A percentile compares a stretch with the other conserved stretches of the same genome.
Evolutionary conservation across 2,888 invertebrate species (phyloP).

Genomic region (Oscheius myriophilus): DNA sequence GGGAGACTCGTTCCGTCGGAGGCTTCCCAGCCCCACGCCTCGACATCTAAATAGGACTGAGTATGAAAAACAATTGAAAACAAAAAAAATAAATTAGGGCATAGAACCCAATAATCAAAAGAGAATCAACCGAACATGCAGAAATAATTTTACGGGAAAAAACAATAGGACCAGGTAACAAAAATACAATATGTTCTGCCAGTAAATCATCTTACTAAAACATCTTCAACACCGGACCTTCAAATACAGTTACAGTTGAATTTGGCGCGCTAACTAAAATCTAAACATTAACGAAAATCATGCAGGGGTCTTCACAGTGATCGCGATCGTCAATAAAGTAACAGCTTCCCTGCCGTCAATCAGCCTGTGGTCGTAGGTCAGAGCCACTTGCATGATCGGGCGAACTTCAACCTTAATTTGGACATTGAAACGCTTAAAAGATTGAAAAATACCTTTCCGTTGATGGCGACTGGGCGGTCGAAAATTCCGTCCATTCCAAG

Average conservation of each 20-base stretch:
- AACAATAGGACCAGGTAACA: too few species aligned
- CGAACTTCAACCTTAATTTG: conserved; percentile 85
- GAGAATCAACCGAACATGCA: too few species aligned
- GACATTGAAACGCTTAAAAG: neutral
- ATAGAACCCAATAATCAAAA: too few species aligned
- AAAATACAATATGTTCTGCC: too few species aligned
- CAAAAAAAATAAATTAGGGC: too few species aligned
- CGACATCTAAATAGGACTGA: too few species aligned
- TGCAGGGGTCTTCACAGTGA: conserved; percentile 92
- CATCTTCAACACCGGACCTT: too few species aligned
- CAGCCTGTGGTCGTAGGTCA: conserved; percentile 98
- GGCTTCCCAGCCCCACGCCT: too few species aligned
- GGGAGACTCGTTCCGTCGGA: neutral
- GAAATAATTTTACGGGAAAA: too few species aligned
- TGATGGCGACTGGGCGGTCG: conserved; percentile 90
- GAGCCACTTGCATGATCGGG: conserved; percentile 99
- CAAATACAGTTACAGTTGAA: too few species aligned
- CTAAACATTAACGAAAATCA: conserved; percentile 91
- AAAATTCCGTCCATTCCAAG: conserved; percentile 98
- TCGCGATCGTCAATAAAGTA: conserved; percentile 93
- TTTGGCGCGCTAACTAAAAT: neutral
- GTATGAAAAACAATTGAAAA: too few species aligned
- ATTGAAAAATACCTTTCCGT: conserved; percentile 94
- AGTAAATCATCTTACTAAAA: too few species aligned
- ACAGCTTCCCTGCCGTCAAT: conserved; percentile 99